Evolutionary conservation across 1,140 invertebrate species (phyloP), one percentile per base, ranked within the genome.

Genomic region (Cyrtorhinus lividipennis): DNA sequence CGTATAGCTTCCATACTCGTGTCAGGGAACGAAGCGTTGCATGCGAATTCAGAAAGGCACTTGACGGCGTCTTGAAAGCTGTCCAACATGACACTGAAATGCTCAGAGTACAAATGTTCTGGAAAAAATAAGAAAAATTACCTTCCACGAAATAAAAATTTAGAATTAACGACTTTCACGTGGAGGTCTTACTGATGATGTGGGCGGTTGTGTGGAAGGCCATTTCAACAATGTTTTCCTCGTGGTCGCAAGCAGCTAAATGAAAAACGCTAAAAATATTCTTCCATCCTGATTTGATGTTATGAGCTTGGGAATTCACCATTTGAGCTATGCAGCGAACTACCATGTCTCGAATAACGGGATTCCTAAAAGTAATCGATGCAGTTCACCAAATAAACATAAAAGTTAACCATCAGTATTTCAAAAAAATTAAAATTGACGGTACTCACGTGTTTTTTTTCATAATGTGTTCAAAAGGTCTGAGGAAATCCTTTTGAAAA

Each of bases 211-310:
- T 98, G 70, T 93, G 90, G 77, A 99, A 99, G 60, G 96, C 95
- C 67, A 98, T 77, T 68, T 97, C 95, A 0, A 99, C 94, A 67
- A 99, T 96, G 0, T 84, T 84, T 71, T 96, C 90, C 72, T 98
- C 92, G 67, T 90, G 84, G 76, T 99, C 95, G 13, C 91, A 87
- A 1, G 95, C 95, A 2, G 95, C 95, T 64, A 98, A 79, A 75
- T 97, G 94, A 73, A 99, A 99, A n/a, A 99, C 95, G 62, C 92
- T 95, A 71, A 99, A 99, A 66, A 99, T 98, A 73, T 99, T 99
- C 75, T 98, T 99, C 97, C 97, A 99, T 45, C 97, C 97, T 1
- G 96, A 99, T 68, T 88, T 86, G 53, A 99, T 98, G 69, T 98
- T 98, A 10, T 85, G 86, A 0, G 95, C 90, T 77, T 99, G 95